A percentile compares a stretch with the other conserved stretches of the same genome.
Evolutionary conservation across 2,113 vertebrate genomes (phyloP).

Genomic region (Motacilla alba): DNA sequence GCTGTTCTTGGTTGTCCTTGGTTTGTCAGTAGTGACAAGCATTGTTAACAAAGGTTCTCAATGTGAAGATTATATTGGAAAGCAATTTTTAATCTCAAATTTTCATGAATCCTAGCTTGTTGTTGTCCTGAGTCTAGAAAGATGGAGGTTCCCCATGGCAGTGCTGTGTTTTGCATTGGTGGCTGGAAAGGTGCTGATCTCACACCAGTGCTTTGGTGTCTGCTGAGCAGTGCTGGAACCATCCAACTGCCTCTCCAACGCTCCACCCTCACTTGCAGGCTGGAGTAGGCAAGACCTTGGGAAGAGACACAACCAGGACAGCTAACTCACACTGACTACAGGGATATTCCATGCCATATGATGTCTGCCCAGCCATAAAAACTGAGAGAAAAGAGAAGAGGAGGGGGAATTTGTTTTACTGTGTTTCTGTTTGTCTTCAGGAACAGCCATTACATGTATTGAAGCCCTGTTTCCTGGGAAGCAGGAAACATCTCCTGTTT

Average conservation of each 20-base stretch:
- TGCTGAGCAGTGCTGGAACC: background rate
- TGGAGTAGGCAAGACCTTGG: background rate
- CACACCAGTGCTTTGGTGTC: background rate
- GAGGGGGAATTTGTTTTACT: background rate
- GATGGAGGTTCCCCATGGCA: background rate
- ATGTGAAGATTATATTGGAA: background rate
- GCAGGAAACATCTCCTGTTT: background rate
- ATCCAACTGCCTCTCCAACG: background rate
- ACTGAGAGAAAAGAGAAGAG: background rate
- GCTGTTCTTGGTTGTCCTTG: background rate
- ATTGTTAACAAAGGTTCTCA: background rate
- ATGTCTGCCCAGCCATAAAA: background rate
- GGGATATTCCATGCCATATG: background rate
- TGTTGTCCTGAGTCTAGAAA: background rate
- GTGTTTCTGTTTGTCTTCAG: background rate
- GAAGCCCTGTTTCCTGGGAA: background rate
- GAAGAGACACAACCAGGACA: background rate
- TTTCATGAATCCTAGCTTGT: background rate
- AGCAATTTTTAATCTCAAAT: background rate
- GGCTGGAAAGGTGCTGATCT: background rate
- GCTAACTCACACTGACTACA: background rate
- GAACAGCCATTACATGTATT: accelerated
- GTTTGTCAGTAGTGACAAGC: background rate
- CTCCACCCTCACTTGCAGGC: background rate
- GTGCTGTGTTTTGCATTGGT: background rate